These are phyloP conservation scores for Drosophila mojavensis DNA, from an alignment of 1,140 invertebrate species.

Conservation along the genomic window DNA sequence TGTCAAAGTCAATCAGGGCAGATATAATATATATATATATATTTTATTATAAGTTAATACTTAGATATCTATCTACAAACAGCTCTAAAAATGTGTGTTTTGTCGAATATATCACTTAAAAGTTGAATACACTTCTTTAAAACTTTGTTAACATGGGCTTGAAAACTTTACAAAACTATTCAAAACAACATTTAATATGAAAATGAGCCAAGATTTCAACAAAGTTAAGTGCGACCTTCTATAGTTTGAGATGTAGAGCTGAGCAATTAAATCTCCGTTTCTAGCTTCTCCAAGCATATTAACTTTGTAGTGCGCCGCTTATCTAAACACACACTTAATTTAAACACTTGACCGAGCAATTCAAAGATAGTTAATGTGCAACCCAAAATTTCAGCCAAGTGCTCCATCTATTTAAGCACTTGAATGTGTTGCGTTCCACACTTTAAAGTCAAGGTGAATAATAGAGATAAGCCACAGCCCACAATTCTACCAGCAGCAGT, in stretches of 20 bases:
- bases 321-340: constrained; percentile 16
- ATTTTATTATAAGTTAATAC: neutral
- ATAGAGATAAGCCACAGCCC: constrained; percentile 39
- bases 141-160: constrained; percentile 12
- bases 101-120: too few relatives aligned
- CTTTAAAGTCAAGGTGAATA: constrained; percentile 25
- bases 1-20: constrained; percentile 68
- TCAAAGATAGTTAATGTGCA: constrained; percentile 4
- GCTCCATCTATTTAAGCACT: neutral
- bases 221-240: neutral
- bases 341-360: constrained; percentile 7
- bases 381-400: constrained; percentile 12
- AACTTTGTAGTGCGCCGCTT: neutral
- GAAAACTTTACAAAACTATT: constrained; percentile 1
- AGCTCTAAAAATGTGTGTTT: too few relatives aligned
- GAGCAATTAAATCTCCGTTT: neutral
- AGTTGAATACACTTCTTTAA: neutral
- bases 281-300: neutral
- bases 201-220: constrained; percentile 9
- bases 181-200: constrained; percentile 6
- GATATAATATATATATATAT: constrained; percentile 30
- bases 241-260: neutral
- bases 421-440: constrained; percentile 20
- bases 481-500: constrained; percentile 1
- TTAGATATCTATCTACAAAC: too few relatives aligned